Evolutionary conservation across 2,113 vertebrate species (phyloP).

Genomic region (Gymnobelideus leadbeateri): DNA sequence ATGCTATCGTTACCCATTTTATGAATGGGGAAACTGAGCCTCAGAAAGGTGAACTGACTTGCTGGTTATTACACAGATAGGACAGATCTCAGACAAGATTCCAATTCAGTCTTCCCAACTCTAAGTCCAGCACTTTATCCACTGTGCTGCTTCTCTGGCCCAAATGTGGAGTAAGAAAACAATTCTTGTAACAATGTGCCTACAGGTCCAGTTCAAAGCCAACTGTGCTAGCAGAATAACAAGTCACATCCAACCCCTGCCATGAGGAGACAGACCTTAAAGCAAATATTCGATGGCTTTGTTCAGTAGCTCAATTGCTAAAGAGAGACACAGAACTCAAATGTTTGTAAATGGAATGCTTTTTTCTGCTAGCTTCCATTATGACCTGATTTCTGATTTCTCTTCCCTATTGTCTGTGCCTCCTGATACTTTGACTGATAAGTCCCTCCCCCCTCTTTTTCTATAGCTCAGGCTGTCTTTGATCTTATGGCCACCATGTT

Average conservation of each 20-base stretch:
- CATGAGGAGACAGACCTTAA: not conserved
- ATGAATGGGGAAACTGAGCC: not conserved
- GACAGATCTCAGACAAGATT: not conserved
- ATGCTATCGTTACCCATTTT: not conserved
- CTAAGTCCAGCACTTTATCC: not conserved
- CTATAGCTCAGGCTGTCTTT: slow-evolving; percentile 11
- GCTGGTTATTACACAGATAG: not conserved
- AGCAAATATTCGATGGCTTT: not conserved
- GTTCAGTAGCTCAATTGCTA: not conserved
- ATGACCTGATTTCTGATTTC: slow-evolving; percentile 20
- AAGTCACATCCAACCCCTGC: not conserved
- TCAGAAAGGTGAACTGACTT: not conserved
- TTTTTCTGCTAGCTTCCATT: slow-evolving; percentile 34
- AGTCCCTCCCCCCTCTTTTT: not conserved
- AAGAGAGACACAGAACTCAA: not conserved
- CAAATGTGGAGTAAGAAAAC: not conserved
- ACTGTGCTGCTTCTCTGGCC: not conserved
- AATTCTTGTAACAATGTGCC: not conserved
- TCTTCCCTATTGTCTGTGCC: slow-evolving; percentile 4
- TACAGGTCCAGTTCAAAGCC: slow-evolving; percentile 1
- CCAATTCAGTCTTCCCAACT: not conserved
- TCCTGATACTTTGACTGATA: slow-evolving; percentile 1
- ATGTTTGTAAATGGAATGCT: slow-evolving; percentile 31
- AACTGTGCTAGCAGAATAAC: slow-evolving; percentile 23
- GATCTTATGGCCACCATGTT: not conserved